Evolutionary conservation across 2,888 invertebrate genomes (phyloP).

Genomic region (Nymphalis c-album): DNA sequence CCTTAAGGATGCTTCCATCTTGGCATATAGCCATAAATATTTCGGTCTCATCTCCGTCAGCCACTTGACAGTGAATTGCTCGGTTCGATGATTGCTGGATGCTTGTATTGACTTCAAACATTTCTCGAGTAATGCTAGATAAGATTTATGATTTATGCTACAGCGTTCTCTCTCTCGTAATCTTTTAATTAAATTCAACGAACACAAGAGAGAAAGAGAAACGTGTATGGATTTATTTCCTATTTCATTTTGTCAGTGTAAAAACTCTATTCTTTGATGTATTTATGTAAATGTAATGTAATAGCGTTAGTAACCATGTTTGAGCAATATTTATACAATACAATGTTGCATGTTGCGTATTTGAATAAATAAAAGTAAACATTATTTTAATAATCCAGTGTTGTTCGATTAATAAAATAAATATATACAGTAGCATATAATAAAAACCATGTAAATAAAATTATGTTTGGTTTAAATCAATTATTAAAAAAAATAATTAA

Average conservation of each 20-base stretch:
- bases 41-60: slow-evolving; percentile 29
- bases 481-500: too few relatives aligned
- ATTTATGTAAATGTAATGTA: too few relatives aligned
- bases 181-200: neutral
- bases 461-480: too few relatives aligned
- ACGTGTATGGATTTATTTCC: neutral
- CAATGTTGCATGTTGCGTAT: too few relatives aligned
- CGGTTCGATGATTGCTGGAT: slow-evolving; percentile 25
- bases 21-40: slow-evolving; percentile 33
- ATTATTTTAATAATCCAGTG: too few relatives aligned
- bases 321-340: too few relatives aligned
- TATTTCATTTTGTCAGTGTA: neutral
- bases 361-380: too few relatives aligned
- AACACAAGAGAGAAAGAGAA: neutral
- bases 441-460: too few relatives aligned
- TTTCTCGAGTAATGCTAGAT: slow-evolving; percentile 25
- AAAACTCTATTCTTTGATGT: neutral
- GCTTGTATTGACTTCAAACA: slow-evolving; percentile 33
- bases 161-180: neutral
- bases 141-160: slow-evolving; percentile 17
- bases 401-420: too few relatives aligned
- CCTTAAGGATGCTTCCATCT: slow-evolving; percentile 27
- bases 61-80: slow-evolving; percentile 35
- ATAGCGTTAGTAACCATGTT: too few relatives aligned
- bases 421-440: too few relatives aligned